Base-by-base conservation (phyloP, 2,797 vertebrate species). In the Semotilus atromaculatus region DNA sequence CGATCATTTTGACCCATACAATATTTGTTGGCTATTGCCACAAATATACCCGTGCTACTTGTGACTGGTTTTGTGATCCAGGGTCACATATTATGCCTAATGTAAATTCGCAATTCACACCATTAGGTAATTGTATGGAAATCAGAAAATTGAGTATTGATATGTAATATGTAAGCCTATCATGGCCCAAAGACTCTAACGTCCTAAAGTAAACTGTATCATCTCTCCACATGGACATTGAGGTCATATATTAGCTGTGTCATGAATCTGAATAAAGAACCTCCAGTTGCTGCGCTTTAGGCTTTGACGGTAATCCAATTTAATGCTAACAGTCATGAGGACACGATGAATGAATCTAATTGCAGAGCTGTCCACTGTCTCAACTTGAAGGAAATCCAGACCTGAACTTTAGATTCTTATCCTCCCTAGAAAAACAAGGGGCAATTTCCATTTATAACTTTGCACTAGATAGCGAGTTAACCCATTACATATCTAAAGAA, bases 281-380 rank as follows among this genome's bases (percentile, higher is more conserved):
- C 62, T 68, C 53, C 36, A 72, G 67, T 43, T 60, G 53, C 34
- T 68, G n/a, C 36, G 58, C 29, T 79, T 34, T 51, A 62, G 58
- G 67, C 67, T 80, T 86, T 31, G 64, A 80, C 80, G 68, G 60
- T 85, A 87, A 87, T 87, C 88, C 72, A 81, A 73, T 83, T 85
- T 72, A 87, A 80, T 78, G 80, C 75, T 43, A 64, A 34, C 79
- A 82, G 82, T 82, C 85, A 85, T 53, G 73, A 80, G 86, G 85
- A 34, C 71, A 36, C 38, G 79, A 81, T 66, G n/a, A 84, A 75
- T 62, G 68, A 73, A 55, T 80, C 40, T 38, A 79, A 48, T 21
- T 36, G 21, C 51, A 48, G 43, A 71, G 23, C 34, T 26, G 66
- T 82, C 38, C 34, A 34, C 48, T 14, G 5, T 83, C 53, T 58